phyloP scores from a whole-genome alignment of 1,140 invertebrate genomes.

The Lanistes nyassanus region DNA sequence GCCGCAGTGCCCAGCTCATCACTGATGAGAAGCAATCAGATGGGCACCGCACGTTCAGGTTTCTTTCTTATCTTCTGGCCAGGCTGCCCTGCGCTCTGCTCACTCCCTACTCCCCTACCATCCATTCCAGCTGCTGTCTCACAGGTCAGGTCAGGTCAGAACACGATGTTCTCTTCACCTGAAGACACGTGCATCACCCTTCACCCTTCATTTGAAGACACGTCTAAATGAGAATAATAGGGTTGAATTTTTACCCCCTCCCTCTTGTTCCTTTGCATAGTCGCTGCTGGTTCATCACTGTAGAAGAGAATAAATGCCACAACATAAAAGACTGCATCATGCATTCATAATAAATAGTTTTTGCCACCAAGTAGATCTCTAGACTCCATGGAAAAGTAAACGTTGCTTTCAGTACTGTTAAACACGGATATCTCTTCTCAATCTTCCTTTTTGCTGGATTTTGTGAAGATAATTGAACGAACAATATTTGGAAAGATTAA shows the following conservation, averaged over 20 bases:
- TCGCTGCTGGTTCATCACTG: background rate
- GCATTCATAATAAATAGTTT: too few species aligned
- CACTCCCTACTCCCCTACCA: background rate
- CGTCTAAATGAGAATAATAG: background rate
- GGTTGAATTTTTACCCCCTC: background rate
- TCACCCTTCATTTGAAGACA: background rate
- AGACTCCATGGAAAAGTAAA: too few species aligned
- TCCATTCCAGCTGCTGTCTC: background rate
- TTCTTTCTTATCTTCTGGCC: background rate
- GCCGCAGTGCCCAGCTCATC: too few species aligned
- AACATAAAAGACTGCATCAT: too few species aligned
- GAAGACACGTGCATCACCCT: background rate
- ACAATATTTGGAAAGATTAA: too few species aligned
- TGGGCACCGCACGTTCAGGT: background rate
- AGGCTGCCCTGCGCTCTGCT: background rate
- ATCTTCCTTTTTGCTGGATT: too few species aligned
- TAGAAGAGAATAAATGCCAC: too few species aligned
- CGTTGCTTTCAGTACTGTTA: too few species aligned
- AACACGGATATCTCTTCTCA: too few species aligned
- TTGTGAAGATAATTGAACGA: too few species aligned
- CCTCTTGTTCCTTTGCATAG: background rate
- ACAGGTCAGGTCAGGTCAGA: background rate
- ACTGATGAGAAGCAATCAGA: constrained; percentile 11
- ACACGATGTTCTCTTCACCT: background rate
- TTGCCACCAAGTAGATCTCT: too few species aligned